phyloP scores from a whole-genome alignment of 2,113 vertebrate genomes.

The Buteo buteo region DNA sequence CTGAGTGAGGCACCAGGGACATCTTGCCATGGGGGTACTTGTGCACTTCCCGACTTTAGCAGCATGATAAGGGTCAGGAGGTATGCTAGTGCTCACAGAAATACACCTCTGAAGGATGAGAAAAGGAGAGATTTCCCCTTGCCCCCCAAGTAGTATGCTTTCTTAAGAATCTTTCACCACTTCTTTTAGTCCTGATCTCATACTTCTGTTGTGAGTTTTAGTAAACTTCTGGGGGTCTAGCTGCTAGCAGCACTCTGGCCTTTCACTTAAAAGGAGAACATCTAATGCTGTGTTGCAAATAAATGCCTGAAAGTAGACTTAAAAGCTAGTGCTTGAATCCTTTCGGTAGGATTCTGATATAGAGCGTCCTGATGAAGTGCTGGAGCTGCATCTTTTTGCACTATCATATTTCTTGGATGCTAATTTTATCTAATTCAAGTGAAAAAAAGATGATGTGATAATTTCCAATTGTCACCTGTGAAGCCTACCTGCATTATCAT shows the following conservation, averaged over 20 bases:
- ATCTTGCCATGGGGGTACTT: not conserved
- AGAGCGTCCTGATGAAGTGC: not conserved
- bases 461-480: not conserved
- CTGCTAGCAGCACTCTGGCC: not conserved
- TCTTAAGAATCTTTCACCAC: not conserved
- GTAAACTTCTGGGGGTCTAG: not conserved
- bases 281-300: not conserved
- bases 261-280: not conserved
- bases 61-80: not conserved
- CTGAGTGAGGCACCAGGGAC: not conserved
- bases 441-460: not conserved
- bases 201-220: not conserved
- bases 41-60: not conserved
- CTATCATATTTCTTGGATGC: not conserved
- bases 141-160: not conserved
- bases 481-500: not conserved
- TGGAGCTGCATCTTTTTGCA: not conserved
- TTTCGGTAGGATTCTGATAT: not conserved
- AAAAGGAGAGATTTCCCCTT: not conserved
- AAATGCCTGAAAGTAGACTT: not conserved
- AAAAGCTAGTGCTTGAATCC: not conserved
- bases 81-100: not conserved
- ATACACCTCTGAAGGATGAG: not conserved
- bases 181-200: not conserved
- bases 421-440: not conserved